Evolutionary conservation across 1,140 invertebrate species (phyloP), one percentile per base, ranked within the genome.

Genomic region (Chrysomallon squamiferum): DNA sequence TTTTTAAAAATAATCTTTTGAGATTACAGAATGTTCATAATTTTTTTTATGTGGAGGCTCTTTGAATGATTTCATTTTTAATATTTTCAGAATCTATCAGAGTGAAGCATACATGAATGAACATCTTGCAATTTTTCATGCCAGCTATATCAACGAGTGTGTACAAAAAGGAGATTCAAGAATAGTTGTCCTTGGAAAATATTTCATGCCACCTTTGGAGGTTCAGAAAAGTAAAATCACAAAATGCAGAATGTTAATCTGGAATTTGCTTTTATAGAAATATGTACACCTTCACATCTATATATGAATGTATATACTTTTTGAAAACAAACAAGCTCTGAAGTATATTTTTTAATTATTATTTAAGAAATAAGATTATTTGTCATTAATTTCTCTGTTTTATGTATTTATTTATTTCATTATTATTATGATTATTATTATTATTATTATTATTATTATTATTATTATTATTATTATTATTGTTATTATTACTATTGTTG

Each of bases 81-180:
- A 50, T 58, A 45, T 41, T 65, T 73, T 22, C 66, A 80, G 78
- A n/a, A 65, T 78, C 7, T 80, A 69, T 62, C 13, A 60, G 11
- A 77, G 71, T 63, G 54, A 69, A n/a, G 66, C 62, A 2, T 80
- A 77, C 43, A 6, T 67, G 9, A 68, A 73, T 59, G 70, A 80
- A 47, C 72, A 75, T 50, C 45, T 80, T 20, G 73, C 74, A 25
- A 67, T 80, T 4, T 73, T 80, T 58, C 76, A 80, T 62, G 64
- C 75, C 18, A 54, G 33, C 18, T 80, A 73, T 38, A 72, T 80
- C 20, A 49, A 45, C 20, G 73, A 74, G 35, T 73, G 70, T 62
- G 52, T 71, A n/a, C 60, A 64, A 47, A 52, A 49, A 18, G 62
- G 62, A 35, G 35, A 62, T 25, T 32, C 58, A 18, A 41, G 38